Evolutionary conservation across 2,797 vertebrate genomes (phyloP).

Genomic region (Hephaestus fuliginosus): DNA sequence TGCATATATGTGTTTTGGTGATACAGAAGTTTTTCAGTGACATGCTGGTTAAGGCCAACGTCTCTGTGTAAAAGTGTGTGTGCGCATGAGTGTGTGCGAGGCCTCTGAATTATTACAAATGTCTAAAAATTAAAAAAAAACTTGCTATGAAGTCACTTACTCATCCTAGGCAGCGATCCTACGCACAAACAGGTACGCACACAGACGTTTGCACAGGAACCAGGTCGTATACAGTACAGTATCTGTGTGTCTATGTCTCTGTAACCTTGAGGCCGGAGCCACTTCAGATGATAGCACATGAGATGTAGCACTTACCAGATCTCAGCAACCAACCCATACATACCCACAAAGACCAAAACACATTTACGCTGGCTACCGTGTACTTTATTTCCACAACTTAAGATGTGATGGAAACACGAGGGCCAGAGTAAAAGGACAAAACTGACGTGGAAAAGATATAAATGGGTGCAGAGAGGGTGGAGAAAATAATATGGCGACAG

Average conservation of each 20-base stretch:
- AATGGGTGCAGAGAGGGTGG: background rate
- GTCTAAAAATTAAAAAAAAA: conserved; percentile 17
- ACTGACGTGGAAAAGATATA: conserved; percentile 19
- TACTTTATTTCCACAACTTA: conserved; percentile 31
- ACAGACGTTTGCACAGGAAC: conserved; percentile 57
- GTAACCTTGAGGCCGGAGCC: conserved; percentile 60
- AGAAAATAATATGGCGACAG: conserved; percentile 4
- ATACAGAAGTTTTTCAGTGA: conserved; percentile 54
- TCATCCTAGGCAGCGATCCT: conserved; percentile 69
- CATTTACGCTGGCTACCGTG: conserved; percentile 51
- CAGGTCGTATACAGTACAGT: conserved; percentile 27
- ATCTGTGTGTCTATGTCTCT: conserved; percentile 41
- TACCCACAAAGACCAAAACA: conserved; percentile 67
- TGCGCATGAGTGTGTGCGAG: conserved; percentile 25
- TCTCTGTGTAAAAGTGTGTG: conserved; percentile 35
- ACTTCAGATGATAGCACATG: conserved; percentile 65
- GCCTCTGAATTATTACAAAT: conserved; percentile 55
- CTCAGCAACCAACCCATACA: conserved; percentile 71
- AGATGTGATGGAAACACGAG: conserved; percentile 30
- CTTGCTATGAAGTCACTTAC: conserved; percentile 63
- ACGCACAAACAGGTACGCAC: conserved; percentile 68
- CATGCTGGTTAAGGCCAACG: conserved; percentile 50
- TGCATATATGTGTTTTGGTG: conserved; percentile 45
- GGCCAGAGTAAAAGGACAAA: conserved; percentile 21
- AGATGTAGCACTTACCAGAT: conserved; percentile 78